Conservation (phyloP, 2,113 vertebrate species). For the Vulpes ferrilata region DNA sequence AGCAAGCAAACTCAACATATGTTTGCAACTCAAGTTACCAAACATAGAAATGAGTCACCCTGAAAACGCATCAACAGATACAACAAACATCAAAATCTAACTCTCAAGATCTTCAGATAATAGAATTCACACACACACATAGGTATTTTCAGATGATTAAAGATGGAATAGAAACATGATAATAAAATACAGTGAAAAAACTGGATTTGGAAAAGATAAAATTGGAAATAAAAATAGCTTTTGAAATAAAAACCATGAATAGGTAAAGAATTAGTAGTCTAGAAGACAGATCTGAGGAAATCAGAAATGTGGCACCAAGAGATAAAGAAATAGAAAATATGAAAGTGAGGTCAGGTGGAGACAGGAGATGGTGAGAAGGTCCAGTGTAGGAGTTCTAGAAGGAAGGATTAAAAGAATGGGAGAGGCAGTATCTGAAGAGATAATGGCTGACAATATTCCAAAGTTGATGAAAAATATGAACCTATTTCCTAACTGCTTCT, state of each 20-base stretch:
- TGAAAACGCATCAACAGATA: background rate
- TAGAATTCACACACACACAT: background rate
- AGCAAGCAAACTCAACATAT: background rate
- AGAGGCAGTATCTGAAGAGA: background rate
- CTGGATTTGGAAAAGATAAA: conserved; percentile 22
- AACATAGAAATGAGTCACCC: background rate
- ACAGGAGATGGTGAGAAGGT: background rate
- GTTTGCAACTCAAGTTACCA: background rate
- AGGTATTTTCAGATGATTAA: conserved; percentile 9
- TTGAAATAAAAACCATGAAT: background rate
- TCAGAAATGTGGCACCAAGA: background rate
- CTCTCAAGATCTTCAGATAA: background rate
- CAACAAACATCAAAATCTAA: background rate
- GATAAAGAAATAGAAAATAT: background rate
- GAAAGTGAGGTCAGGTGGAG: background rate
- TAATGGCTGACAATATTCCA: background rate
- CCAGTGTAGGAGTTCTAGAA: background rate
- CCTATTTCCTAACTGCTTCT: background rate
- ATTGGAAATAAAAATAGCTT: conserved; percentile 22
- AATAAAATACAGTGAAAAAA: background rate
- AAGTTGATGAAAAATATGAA: background rate
- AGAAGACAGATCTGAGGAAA: background rate
- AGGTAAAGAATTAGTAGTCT: background rate
- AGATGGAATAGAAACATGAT: background rate
- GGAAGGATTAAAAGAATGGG: background rate